Base-by-base conservation (phyloP, 2,888 invertebrate species). In the Aelia acuminata region DNA sequence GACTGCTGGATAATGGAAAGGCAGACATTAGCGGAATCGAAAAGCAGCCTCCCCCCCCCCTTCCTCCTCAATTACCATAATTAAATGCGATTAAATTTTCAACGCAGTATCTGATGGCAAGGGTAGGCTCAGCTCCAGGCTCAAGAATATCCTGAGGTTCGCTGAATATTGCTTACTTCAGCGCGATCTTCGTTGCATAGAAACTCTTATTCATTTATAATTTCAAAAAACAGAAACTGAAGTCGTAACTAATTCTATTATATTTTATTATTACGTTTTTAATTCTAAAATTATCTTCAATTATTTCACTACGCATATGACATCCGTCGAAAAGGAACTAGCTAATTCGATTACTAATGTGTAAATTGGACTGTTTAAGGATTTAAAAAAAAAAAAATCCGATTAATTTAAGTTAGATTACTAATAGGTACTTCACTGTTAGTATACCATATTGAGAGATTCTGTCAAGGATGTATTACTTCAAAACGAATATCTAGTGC, bases 41-140 rank as follows among this genome's bases (percentile, higher is more conserved):
- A 85, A 85, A 50, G 85, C 85, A 85, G 48, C 4, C 43, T 22
- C 49, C 49, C 50, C 18, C 43, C 80, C n/a, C 2, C 39, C 5
- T 20, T 31, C 75, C 11, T 75, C 43, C 80, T 80, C 80, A 80
- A 80, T 80, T 80, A 80, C 43, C 80, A 80, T 80, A 80, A 80
- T 80, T 80, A 80, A 80, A 80, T 43, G 43, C 15, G 80, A 39
- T 80, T 80, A 47, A 47, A 80, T 80, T 70, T 70, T 70, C 63
- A 70, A 70, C 31, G 35, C 15, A 70, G 63, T 35, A 70, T 70
- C 63, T 35, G 18, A 70, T 70, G 63, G 63, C 31, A 70, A 35
- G 31, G 35, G 63, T 70, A 13, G 13, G 35, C 18, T 35, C 63
- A 35, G 63, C 31, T 35, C 2, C 35, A 2, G 18, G 8, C 15